Evolutionary conservation across 2,797 vertebrate species (phyloP).

Genomic region (Carcharodon carcharias): DNA sequence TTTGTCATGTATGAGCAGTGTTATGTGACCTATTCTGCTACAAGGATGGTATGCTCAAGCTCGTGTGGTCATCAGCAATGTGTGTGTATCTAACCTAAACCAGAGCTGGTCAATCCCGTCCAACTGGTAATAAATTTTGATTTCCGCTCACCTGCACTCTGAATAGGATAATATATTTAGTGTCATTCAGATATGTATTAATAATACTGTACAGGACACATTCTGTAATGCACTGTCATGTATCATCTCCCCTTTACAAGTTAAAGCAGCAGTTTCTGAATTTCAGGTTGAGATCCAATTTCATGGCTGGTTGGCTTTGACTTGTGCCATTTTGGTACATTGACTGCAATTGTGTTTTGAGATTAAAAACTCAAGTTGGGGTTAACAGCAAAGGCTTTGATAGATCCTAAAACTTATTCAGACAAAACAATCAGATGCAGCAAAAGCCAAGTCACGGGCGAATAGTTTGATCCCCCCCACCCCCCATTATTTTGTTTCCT

Average conservation of each 20-base stretch:
- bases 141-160: neutral
- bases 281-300: constrained; percentile 27
- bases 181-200: constrained; percentile 16
- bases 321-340: constrained; percentile 31
- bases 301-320: neutral
- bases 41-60: neutral
- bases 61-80: neutral
- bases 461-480: neutral
- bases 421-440: neutral
- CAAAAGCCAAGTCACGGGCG: neutral
- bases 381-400: constrained; percentile 1
- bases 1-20: neutral
- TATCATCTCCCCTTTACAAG: constrained; percentile 21
- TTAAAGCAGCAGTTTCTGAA: constrained; percentile 28
- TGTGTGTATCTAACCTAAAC: neutral
- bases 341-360: constrained; percentile 20
- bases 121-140: neutral
- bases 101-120: neutral
- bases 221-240: constrained; percentile 5
- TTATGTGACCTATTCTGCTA: neutral
- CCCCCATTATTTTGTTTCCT: neutral
- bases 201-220: neutral
- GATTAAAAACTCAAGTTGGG: constrained; percentile 19
- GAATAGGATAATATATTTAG: neutral
- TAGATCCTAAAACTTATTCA: neutral